Conservation (phyloP, 2,888 invertebrate genomes). For the Drosophila pegasa region DNA sequence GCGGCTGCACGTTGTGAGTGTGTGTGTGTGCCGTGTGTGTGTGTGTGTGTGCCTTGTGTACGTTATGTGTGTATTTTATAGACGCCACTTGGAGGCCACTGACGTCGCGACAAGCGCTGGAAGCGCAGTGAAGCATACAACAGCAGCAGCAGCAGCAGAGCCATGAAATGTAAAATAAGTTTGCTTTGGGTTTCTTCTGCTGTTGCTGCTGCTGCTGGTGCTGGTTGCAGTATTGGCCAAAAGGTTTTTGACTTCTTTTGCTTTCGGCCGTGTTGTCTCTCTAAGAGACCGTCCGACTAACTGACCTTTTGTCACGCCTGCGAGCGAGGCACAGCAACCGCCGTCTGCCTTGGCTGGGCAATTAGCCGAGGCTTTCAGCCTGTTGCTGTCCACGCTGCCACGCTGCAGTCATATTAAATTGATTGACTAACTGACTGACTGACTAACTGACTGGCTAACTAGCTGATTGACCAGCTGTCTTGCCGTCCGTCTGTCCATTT, state of each 20-base stretch:
- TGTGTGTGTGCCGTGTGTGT: constrained; percentile 17
- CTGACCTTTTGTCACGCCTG: constrained; percentile 36
- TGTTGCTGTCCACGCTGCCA: constrained; percentile 12
- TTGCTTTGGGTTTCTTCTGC: constrained; percentile 10
- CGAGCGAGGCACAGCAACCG: too few species aligned
- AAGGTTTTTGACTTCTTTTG: constrained; percentile 55
- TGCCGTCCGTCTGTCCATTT: constrained; percentile 9
- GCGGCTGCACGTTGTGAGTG: neutral
- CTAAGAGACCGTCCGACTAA: neutral
- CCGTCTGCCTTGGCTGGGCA: constrained; percentile 13
- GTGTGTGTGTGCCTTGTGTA: constrained; percentile 20
- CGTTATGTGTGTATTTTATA: constrained; percentile 14
- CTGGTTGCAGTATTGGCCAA: constrained; percentile 56
- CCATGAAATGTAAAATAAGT: constrained; percentile 54
- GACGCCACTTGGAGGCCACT: constrained; percentile 68
- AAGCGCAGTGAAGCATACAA: constrained; percentile 68
- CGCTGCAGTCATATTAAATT: constrained; percentile 35
- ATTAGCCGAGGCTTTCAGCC: constrained; percentile 41
- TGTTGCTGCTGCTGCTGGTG: neutral
- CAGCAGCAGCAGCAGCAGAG: constrained; percentile 27
- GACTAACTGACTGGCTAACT: constrained; percentile 34
- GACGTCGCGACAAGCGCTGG: constrained; percentile 50
- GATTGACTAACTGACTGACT: constrained; percentile 33
- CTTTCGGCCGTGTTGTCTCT: constrained; percentile 35
- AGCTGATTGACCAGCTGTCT: constrained; percentile 41